Evolutionary conservation across 2,113 vertebrate genomes (phyloP).

Genomic region (Aleadryas rufinucha): DNA sequence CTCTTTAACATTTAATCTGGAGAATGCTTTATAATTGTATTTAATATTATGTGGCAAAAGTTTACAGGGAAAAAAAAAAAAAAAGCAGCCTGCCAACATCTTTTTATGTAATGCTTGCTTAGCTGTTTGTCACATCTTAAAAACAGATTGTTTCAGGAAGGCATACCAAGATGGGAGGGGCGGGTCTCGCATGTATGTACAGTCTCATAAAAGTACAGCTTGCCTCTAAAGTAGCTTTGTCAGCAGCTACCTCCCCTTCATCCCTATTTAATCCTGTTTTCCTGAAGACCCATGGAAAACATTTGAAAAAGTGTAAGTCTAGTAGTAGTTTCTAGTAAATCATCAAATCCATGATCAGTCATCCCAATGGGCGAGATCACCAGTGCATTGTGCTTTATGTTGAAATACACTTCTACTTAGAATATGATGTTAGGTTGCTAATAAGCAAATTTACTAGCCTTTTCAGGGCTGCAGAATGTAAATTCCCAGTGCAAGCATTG

Average conservation of each 20-base stretch:
- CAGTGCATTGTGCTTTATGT: background rate
- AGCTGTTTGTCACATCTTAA: slow-evolving; percentile 3
- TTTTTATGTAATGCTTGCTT: slow-evolving; percentile 2
- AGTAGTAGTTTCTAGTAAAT: background rate
- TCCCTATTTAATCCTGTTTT: background rate
- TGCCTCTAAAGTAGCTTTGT: background rate
- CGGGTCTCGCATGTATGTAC: rapidly evolving
- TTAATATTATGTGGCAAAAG: slow-evolving; percentile 23
- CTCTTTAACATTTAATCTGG: slow-evolving; percentile 55
- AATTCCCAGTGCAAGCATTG: background rate
- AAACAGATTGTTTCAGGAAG: background rate
- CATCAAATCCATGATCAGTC: background rate
- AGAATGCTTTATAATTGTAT: slow-evolving; percentile 38
- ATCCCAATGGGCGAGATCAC: background rate
- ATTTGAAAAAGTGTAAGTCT: background rate
- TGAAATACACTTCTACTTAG: background rate
- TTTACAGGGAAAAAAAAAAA: background rate
- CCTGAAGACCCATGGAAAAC: background rate
- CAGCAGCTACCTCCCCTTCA: background rate
- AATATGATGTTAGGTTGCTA: background rate
- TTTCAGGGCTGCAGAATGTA: background rate
- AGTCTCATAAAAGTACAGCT: background rate
- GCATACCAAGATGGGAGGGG: background rate
- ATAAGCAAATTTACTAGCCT: background rate
- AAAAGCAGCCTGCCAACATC: background rate